Evolutionary conservation across 2,888 invertebrate species (phyloP).

Genomic region (Urechis unicinctus): DNA sequence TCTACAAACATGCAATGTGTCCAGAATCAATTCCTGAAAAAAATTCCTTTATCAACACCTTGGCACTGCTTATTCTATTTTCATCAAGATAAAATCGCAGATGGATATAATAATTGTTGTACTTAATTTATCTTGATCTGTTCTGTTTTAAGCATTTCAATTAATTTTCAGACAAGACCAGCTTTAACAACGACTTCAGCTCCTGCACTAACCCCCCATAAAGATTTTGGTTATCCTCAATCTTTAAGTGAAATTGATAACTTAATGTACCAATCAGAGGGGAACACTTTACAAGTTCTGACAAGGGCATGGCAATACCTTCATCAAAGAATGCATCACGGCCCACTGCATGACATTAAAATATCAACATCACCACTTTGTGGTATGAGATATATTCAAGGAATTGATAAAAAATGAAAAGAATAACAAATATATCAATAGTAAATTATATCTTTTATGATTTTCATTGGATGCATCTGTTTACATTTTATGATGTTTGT

Average conservation of each 20-base stretch:
- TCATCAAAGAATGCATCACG: conserved; percentile 44
- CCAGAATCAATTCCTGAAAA: conserved; percentile 41
- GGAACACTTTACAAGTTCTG: conserved; percentile 41
- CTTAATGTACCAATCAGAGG: too few species aligned
- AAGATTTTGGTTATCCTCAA: too few species aligned
- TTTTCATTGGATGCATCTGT: too few species aligned
- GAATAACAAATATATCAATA: not conserved
- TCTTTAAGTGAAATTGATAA: too few species aligned
- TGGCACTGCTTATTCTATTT: not conserved
- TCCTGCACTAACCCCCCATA: conserved; percentile 26
- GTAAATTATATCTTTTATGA: too few species aligned
- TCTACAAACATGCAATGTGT: conserved; percentile 46
- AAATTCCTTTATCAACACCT: not conserved
- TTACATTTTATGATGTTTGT: too few species aligned
- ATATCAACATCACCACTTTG: not conserved
- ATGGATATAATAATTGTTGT: not conserved
- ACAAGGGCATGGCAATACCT: conserved; percentile 39
- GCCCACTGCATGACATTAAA: conserved; percentile 46
- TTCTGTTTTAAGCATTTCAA: conserved; percentile 42
- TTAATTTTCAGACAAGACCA: conserved; percentile 39
- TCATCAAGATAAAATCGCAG: not conserved
- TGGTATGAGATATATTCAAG: not conserved
- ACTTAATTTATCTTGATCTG: conserved; percentile 42
- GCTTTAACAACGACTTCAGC: conserved; percentile 46
- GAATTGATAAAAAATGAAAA: not conserved